phyloP scores from a whole-genome alignment of 2,113 vertebrate species.

The Zosterops japonicus region DNA sequence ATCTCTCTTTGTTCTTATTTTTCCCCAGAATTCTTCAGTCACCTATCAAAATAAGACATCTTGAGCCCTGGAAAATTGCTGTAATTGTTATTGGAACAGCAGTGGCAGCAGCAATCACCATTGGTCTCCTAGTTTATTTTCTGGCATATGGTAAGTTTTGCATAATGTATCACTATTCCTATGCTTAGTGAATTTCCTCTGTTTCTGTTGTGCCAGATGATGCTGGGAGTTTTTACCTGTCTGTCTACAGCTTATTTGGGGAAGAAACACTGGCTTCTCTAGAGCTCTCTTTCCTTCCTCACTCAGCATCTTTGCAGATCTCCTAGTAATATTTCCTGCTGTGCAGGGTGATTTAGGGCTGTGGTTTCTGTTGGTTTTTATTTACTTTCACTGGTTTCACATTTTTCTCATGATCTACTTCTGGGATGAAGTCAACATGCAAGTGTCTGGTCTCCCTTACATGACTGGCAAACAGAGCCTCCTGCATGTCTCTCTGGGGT shows the following conservation, averaged over 20 bases:
- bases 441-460: neutral
- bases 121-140: slow-evolving; percentile 69
- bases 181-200: neutral
- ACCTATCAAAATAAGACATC: slow-evolving; percentile 30
- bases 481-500: neutral
- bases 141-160: slow-evolving; percentile 70
- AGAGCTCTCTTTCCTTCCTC: neutral
- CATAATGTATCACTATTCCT: neutral
- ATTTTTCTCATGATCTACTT: neutral
- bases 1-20: neutral
- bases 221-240: neutral
- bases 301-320: neutral
- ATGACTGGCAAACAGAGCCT: neutral
- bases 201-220: neutral
- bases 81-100: slow-evolving; percentile 40
- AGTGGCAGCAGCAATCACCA: slow-evolving; percentile 47
- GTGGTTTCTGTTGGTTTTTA: neutral
- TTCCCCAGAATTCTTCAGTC: slow-evolving; percentile 31
- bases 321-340: neutral
- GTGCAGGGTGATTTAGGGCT: neutral
- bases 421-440: neutral
- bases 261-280: neutral
- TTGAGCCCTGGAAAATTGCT: slow-evolving; percentile 66
- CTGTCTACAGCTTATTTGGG: neutral
- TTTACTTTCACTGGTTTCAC: neutral